Conservation (phyloP, 2,797 vertebrate species). For the Phrynocephalus guinanensis region DNA sequence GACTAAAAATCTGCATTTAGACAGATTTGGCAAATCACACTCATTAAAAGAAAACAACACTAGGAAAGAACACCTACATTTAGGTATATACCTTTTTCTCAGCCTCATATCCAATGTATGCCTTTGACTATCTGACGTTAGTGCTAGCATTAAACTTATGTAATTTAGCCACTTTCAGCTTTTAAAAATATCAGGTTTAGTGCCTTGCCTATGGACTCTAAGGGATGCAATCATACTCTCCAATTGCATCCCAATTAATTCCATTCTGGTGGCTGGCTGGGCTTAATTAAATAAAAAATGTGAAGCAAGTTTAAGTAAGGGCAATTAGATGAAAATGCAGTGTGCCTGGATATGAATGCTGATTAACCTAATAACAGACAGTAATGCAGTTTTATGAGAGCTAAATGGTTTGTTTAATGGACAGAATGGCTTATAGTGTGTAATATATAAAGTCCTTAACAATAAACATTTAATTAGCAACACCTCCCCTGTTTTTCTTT, state of each 20-base stretch:
- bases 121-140: not conserved
- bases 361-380: slow-evolving; percentile 75
- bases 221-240: slow-evolving; percentile 49
- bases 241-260: slow-evolving; percentile 59
- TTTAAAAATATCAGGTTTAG: not conserved
- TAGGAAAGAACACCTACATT: not conserved
- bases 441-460: slow-evolving; percentile 70
- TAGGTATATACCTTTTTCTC: not conserved
- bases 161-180: slow-evolving; percentile 20
- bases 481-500: slow-evolving; percentile 66
- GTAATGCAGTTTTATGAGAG: slow-evolving; percentile 60
- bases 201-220: not conserved
- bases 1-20: not conserved
- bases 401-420: slow-evolving; percentile 72
- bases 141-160: not conserved
- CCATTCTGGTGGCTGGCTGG: slow-evolving; percentile 48
- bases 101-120: not conserved
- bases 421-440: slow-evolving; percentile 64
- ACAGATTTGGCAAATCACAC: too few relatives aligned
- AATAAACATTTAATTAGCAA: slow-evolving; percentile 76
- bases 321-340: slow-evolving; percentile 68
- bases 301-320: slow-evolving; percentile 63
- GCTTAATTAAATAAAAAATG: slow-evolving; percentile 74
- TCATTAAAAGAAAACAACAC: not conserved
- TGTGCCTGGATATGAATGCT: slow-evolving; percentile 68